phyloP scores from a whole-genome alignment of 2,888 invertebrate genomes.

The Tanytarsus gracilentus region DNA sequence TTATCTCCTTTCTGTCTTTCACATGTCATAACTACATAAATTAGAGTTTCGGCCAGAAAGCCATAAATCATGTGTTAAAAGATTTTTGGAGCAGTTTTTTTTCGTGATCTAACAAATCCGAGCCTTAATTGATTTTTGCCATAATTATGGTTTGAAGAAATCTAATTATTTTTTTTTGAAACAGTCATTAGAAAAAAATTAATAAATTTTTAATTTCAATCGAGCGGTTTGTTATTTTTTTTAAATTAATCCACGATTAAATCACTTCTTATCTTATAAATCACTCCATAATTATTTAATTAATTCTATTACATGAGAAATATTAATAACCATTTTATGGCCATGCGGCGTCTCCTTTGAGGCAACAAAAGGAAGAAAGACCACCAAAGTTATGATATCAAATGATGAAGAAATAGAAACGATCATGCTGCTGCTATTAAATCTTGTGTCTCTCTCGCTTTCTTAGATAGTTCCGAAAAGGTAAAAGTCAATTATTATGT shows the following conservation, averaged over 20 bases:
- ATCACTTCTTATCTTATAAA: no score
- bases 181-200: no score
- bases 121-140: no score
- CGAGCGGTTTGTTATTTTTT: no score
- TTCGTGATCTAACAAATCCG: no score
- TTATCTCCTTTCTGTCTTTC: not conserved
- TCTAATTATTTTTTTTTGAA: no score
- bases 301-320: slow-evolving; percentile 22
- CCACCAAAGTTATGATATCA: not conserved
- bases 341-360: not conserved
- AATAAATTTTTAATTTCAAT: no score
- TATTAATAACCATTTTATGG: slow-evolving; percentile 25
- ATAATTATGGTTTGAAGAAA: no score
- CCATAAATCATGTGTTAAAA: slow-evolving; percentile 17
- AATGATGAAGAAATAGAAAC: not conserved
- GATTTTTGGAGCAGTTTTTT: not conserved
- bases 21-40: slow-evolving; percentile 25
- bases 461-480: slow-evolving; percentile 9
- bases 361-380: not conserved
- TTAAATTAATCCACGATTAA: no score
- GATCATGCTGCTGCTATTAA: not conserved
- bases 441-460: not conserved
- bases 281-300: slow-evolving; percentile 22
- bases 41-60: not conserved
- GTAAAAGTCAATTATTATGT: slow-evolving; percentile 20